Evolutionary conservation across 2,797 vertebrate species (phyloP).

Genomic region (Alauda arvensis): DNA sequence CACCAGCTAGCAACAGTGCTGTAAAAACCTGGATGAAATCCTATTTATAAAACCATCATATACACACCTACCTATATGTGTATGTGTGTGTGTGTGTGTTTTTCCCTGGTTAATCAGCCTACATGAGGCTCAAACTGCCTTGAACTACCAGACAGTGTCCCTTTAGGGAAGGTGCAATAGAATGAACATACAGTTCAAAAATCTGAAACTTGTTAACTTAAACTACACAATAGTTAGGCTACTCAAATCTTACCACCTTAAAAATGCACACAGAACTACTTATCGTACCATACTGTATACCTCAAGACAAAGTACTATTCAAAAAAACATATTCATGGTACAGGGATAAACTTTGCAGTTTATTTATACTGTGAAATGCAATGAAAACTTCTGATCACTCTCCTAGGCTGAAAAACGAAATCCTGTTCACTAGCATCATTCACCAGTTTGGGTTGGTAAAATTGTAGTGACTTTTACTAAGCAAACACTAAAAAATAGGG

Average conservation of each 20-base stretch:
- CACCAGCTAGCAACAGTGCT: neutral
- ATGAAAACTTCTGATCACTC: constrained; percentile 62
- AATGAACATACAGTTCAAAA: constrained; percentile 67
- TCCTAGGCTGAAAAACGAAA: constrained; percentile 69
- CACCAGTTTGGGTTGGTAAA: constrained; percentile 61
- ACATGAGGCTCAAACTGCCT: constrained; percentile 47
- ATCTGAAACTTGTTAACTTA: constrained; percentile 64
- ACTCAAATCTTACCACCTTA: constrained; percentile 74
- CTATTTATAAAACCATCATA: neutral
- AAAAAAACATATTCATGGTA: constrained; percentile 72
- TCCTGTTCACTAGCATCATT: constrained; percentile 50
- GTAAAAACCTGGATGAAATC: constrained; percentile 6
- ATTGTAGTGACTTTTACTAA: constrained; percentile 62
- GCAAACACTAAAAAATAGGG: constrained; percentile 59
- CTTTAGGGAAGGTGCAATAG: constrained; percentile 64
- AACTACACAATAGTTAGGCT: constrained; percentile 72
- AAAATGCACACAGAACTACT: constrained; percentile 71
- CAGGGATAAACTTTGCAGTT: constrained; percentile 72
- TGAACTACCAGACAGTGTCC: constrained; percentile 60
- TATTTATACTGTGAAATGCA: constrained; percentile 76
- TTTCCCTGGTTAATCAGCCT: constrained; percentile 47
- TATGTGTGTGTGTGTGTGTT: neutral
- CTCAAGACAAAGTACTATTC: constrained; percentile 66
- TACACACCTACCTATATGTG: neutral
- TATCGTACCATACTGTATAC: constrained; percentile 76